Evolutionary conservation across 2,888 invertebrate genomes (phyloP).

Genomic region (Candidula unifasciata): DNA sequence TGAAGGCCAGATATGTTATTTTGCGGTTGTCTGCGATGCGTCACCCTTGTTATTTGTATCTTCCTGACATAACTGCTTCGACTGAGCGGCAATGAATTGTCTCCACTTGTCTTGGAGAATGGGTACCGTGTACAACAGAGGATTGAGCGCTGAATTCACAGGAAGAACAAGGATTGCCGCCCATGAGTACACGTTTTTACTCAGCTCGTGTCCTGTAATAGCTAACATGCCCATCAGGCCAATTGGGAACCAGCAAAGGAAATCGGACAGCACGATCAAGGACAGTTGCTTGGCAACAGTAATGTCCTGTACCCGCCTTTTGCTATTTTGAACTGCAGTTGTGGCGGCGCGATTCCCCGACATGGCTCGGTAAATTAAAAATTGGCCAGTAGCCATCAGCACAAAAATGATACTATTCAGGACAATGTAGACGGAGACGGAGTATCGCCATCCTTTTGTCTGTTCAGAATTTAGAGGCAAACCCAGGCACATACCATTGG

Average conservation of each 20-base stretch:
- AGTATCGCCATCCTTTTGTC: background rate
- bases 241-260: constrained; percentile 69
- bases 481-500: constrained; percentile 8
- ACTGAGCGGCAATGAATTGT: background rate
- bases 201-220: constrained; percentile 12
- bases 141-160: constrained; percentile 45
- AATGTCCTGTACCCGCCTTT: constrained; percentile 54
- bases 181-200: constrained; percentile 19
- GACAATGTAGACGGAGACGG: constrained; percentile 61
- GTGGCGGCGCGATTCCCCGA: background rate
- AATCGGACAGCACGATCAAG: constrained; percentile 66
- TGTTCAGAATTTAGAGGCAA: background rate
- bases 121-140: constrained; percentile 42
- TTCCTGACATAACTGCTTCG: background rate
- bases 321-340: constrained; percentile 17
- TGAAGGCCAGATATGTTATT: too few relatives aligned
- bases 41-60: background rate
- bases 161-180: constrained; percentile 39
- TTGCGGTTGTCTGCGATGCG: too few relatives aligned
- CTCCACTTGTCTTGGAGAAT: constrained; percentile 18
- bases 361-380: constrained; percentile 66
- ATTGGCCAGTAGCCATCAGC: constrained; percentile 69
- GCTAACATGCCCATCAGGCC: constrained; percentile 25
- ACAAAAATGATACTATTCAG: constrained; percentile 70
- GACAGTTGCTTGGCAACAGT: constrained; percentile 70